Evolutionary conservation across 2,113 vertebrate genomes (phyloP), one percentile per base, ranked within the genome.

Genomic region (Coptodon rendalli): DNA sequence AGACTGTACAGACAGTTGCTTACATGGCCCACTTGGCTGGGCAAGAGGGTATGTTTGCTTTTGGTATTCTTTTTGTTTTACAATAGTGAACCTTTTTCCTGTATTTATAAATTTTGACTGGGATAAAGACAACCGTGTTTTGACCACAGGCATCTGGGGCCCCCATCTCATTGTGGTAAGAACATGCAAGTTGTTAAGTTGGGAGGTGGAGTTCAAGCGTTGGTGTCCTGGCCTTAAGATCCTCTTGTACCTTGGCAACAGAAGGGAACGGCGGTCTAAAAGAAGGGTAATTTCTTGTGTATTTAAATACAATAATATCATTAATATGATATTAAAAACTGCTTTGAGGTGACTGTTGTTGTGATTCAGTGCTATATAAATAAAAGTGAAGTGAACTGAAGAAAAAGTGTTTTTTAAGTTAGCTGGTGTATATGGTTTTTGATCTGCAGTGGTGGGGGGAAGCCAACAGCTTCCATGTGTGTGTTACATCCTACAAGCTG

Each of bases 191-290:
- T 96, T 98, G 34, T 2, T 98, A 29, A 98, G 96, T 63, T 98
- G 98, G 98, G 98, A 98, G 86, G 95, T 98, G 91, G 98, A 98
- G 91, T 93, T 98, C 88, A 98, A 98, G 89, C 97, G 98, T 45
- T 98, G 98, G 98, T 98, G 97, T 84, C 98, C 98, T 0, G 98
- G 97, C 0, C 90, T 98, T 34, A 98, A 98, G 94, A 96, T 98
- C 82, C 97, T 98, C 27, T 94, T 98, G 27, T 98, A 98, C 71
- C 97, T 98, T 16, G 98, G 98, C 73, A 97, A 95, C 88, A 97
- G 96, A 89, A 96, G 86, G 87, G 97, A 98, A 66, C 97, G 98
- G 54, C 95, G 96, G 95, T 94, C 93, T 73, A 98, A 97, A 87
- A 97, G 98, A 97, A 96, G 92, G 97, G 98, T 98, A 95, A n/a